Evolutionary conservation across 2,113 vertebrate genomes (phyloP).

Genomic region (Amazona vittata): DNA sequence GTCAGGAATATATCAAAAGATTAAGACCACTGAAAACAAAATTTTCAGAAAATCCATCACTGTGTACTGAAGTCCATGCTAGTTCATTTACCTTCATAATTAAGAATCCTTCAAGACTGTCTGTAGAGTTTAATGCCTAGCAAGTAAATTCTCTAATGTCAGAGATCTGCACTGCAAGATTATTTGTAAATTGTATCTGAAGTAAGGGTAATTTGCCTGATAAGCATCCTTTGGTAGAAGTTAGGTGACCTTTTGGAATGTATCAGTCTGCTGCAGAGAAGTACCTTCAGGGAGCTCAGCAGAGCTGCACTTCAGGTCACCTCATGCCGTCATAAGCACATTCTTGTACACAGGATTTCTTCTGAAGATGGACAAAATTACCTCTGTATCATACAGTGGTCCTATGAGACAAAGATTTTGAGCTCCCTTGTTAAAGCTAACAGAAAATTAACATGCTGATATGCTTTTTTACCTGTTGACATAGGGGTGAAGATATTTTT

Average conservation of each 20-base stretch:
- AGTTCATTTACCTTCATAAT: not conserved
- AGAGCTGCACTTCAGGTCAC: not conserved
- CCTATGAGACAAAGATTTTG: not conserved
- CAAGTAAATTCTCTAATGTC: not conserved
- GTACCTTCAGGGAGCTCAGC: not conserved
- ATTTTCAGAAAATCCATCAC: not conserved
- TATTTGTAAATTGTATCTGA: not conserved
- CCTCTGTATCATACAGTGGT: not conserved
- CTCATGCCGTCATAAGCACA: not conserved
- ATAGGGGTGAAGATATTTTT: slow-evolving; percentile 94
- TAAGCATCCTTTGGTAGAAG: not conserved
- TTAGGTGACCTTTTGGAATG: not conserved
- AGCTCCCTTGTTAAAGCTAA: not conserved
- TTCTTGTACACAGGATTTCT: not conserved
- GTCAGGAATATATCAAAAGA: not conserved
- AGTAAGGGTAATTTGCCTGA: not conserved
- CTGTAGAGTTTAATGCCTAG: not conserved
- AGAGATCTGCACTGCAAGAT: not conserved
- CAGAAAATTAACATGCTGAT: not conserved
- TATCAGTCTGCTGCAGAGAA: not conserved
- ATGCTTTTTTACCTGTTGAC: slow-evolving; percentile 85
- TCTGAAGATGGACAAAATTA: not conserved
- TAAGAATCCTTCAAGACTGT: not conserved
- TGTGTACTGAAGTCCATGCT: not conserved
- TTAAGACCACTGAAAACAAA: not conserved